These are phyloP conservation scores for Drosophila neotestacea DNA, from an alignment of 2,888 invertebrate genomes.

Conservation along the genomic window DNA sequence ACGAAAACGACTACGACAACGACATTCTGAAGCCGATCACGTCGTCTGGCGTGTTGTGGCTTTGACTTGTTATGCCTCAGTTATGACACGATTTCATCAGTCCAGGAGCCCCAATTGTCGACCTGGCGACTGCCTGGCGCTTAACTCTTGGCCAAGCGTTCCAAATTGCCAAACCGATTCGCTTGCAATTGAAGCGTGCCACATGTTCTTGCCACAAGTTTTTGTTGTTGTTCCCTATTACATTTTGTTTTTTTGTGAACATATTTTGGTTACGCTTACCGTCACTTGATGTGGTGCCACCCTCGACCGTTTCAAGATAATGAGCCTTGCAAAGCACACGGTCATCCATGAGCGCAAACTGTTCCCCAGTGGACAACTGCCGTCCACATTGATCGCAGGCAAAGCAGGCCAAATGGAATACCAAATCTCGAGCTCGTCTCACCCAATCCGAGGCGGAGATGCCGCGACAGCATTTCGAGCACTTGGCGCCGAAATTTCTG, in stretches of 20 bases:
- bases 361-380: slow-evolving; percentile 97
- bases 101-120: slow-evolving; percentile 13
- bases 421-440: slow-evolving; percentile 95
- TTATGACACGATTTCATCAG: slow-evolving; percentile 81
- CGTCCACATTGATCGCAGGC: slow-evolving; percentile 98
- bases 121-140: slow-evolving; percentile 71
- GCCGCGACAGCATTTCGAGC: slow-evolving; percentile 96
- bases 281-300: slow-evolving; percentile 95
- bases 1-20: slow-evolving; percentile 29
- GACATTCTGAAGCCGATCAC: slow-evolving; percentile 72
- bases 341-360: slow-evolving; percentile 98
- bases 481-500: slow-evolving; percentile 98
- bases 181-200: slow-evolving; percentile 59
- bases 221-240: slow-evolving; percentile 22
- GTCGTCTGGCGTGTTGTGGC: slow-evolving; percentile 52
- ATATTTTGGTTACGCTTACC: slow-evolving; percentile 87
- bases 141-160: slow-evolving; percentile 55
- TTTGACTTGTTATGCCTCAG: slow-evolving; percentile 58
- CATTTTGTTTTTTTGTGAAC: slow-evolving; percentile 12
- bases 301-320: slow-evolving; percentile 97
- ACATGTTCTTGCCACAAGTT: slow-evolving; percentile 51
- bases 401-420: slow-evolving; percentile 99
- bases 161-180: slow-evolving; percentile 67
- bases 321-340: slow-evolving; percentile 98
- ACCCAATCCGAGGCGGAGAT: slow-evolving; percentile 99